Percentiles rank a stretch among this genome's conserved stretches.
These are phyloP conservation scores for Enteromius radiatus DNA, from an alignment of 2,797 vertebrate genomes.

Conservation along the genomic window DNA sequence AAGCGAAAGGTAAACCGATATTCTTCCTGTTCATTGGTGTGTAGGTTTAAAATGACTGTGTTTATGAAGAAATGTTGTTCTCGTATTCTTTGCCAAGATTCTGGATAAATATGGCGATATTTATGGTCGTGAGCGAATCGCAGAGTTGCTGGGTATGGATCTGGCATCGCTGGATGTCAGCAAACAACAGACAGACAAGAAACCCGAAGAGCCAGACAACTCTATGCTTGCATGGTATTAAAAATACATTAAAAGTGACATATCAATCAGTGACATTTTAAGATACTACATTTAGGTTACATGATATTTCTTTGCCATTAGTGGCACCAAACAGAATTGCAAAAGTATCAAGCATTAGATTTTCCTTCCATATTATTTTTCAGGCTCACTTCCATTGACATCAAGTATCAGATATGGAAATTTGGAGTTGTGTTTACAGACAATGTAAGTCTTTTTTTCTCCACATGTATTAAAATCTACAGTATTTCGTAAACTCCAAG, in stretches of 20 bases:
- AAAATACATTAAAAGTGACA: neutral
- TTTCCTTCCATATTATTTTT: constrained; percentile 37
- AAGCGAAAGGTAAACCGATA: constrained; percentile 87
- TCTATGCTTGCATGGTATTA: constrained; percentile 86
- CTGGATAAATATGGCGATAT: constrained; percentile 95
- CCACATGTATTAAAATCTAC: neutral
- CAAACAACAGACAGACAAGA: constrained; percentile 86
- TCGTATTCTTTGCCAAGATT: constrained; percentile 73
- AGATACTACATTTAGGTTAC: neutral
- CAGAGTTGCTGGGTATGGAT: constrained; percentile 91
- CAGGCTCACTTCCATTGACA: constrained; percentile 87
- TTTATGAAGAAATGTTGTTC: neutral
- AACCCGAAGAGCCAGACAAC: constrained; percentile 80
- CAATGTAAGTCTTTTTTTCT: constrained; percentile 79
- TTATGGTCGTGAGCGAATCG: constrained; percentile 91
- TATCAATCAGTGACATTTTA: neutral
- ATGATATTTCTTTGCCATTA: neutral
- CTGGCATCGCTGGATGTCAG: constrained; percentile 89
- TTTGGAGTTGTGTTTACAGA: constrained; percentile 94
- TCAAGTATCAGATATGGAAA: constrained; percentile 97
- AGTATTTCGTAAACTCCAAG: neutral
- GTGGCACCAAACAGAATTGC: no score
- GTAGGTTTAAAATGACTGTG: neutral
- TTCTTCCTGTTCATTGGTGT: neutral
- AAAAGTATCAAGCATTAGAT: constrained; percentile 6